Percentiles rank a stretch among this genome's conserved stretches.
phyloP scores from a whole-genome alignment of 2,888 invertebrate species.

The Dicroscelio sp. region DNA sequence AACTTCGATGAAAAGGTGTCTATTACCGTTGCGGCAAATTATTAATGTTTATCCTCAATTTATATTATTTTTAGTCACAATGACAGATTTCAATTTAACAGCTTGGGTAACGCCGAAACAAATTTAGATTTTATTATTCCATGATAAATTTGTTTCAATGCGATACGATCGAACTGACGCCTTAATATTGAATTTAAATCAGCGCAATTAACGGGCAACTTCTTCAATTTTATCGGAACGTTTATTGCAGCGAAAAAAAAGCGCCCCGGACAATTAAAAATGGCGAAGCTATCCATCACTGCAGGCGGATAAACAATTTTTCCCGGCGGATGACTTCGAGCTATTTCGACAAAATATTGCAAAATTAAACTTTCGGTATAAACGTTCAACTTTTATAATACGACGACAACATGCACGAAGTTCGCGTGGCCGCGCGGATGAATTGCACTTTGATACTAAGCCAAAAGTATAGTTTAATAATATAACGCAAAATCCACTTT shows the following conservation, averaged over 20 bases:
- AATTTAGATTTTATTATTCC: conserved; percentile 30
- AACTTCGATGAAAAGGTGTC: neutral
- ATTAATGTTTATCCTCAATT: conserved; percentile 29
- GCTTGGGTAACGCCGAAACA: neutral
- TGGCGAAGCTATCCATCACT: neutral
- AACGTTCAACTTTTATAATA: conserved; percentile 43
- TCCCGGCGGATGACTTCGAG: neutral
- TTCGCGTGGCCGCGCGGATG: conserved; percentile 34
- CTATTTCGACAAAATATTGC: conserved; percentile 41
- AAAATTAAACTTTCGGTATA: conserved; percentile 20
- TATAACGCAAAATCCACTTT: conserved; percentile 67
- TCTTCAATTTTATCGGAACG: neutral
- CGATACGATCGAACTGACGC: neutral
- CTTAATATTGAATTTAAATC: conserved; percentile 9
- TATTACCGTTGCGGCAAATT: conserved; percentile 2
- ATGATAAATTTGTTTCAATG: neutral
- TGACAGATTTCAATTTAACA: conserved; percentile 30
- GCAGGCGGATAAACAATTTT: conserved; percentile 39
- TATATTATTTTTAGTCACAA: conserved; percentile 46
- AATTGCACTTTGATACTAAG: conserved; percentile 67
- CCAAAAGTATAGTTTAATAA: conserved; percentile 77
- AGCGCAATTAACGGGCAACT: neutral
- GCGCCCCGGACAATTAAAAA: conserved; percentile 2
- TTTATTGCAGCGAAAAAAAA: neutral
- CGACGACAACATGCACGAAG: conserved; percentile 29